These are phyloP conservation scores for Enchytraeus crypticus DNA, from an alignment of 2,888 invertebrate species.

Conservation along the genomic window DNA sequence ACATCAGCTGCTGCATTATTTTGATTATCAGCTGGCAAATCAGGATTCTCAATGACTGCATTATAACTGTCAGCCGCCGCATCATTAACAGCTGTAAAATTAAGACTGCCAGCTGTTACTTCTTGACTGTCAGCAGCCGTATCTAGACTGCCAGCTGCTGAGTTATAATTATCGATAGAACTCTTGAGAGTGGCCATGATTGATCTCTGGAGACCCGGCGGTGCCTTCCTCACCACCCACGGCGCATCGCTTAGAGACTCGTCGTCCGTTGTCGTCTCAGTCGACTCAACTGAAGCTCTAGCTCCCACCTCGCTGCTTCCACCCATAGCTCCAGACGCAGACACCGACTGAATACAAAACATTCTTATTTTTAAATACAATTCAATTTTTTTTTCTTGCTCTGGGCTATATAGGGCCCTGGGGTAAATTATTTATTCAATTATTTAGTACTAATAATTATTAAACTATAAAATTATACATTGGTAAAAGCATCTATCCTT, in stretches of 20 bases:
- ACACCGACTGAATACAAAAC: too few species aligned
- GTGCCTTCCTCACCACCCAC: slow-evolving; percentile 44
- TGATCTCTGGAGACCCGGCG: slow-evolving; percentile 48
- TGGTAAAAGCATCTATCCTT: too few species aligned
- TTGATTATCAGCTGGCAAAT: not conserved
- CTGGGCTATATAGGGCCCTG: too few species aligned
- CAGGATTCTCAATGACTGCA: not conserved
- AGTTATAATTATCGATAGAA: too few species aligned
- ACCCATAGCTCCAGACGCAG: too few species aligned
- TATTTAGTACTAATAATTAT: too few species aligned
- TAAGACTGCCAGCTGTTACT: not conserved
- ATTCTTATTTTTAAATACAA: too few species aligned
- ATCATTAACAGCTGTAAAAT: not conserved
- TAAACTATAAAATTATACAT: too few species aligned
- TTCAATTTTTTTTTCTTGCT: too few species aligned
- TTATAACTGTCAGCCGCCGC: not conserved
- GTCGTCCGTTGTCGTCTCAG: slow-evolving; percentile 34
- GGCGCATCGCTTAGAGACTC: slow-evolving; percentile 46
- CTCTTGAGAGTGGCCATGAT: too few species aligned
- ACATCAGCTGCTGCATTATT: not conserved
- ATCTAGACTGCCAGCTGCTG: slow-evolving; percentile 34
- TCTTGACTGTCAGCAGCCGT: slow-evolving; percentile 29
- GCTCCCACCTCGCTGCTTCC: not conserved
- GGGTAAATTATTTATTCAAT: too few species aligned
- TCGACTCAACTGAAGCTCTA: slow-evolving; percentile 13